These are phyloP conservation scores for Troides oblongomaculatus DNA, from an alignment of 2,888 invertebrate genomes.

Conservation along the genomic window DNA sequence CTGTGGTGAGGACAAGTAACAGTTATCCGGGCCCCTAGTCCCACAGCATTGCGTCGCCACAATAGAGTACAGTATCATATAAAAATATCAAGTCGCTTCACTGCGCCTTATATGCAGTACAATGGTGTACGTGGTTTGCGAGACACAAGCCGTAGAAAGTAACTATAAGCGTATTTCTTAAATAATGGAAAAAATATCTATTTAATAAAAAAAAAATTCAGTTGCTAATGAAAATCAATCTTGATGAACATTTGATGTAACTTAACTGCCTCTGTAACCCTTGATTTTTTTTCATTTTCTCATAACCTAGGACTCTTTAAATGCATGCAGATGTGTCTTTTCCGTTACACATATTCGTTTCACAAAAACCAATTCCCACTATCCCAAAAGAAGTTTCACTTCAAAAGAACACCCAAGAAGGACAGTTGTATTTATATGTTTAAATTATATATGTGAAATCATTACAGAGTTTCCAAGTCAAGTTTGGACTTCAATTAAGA, in stretches of 20 bases:
- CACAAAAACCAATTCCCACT: too few relatives aligned
- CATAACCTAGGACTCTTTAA: too few relatives aligned
- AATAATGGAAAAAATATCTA: background rate
- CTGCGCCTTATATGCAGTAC: constrained; percentile 71
- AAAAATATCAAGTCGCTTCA: constrained; percentile 71
- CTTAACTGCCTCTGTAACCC: too few relatives aligned
- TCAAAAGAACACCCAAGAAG: too few relatives aligned
- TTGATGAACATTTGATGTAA: too few relatives aligned
- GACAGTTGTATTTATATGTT: background rate
- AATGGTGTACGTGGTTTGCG: constrained; percentile 73
- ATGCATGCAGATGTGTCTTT: too few relatives aligned
- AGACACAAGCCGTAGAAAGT: constrained; percentile 52
- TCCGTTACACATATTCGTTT: too few relatives aligned
- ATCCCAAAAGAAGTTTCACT: too few relatives aligned
- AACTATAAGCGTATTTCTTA: constrained; percentile 33
- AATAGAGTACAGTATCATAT: constrained; percentile 68
- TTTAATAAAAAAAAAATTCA: too few relatives aligned
- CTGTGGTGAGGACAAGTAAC: constrained; percentile 43
- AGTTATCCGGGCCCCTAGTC: constrained; percentile 48
- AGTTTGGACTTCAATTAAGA: background rate
- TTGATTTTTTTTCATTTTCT: too few relatives aligned
- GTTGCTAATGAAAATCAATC: too few relatives aligned
- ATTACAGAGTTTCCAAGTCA: background rate
- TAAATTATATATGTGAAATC: background rate
- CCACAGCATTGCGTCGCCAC: constrained; percentile 41